Evolutionary conservation across 2,888 invertebrate genomes (phyloP).

Genomic region (Drosophila emarginata): DNA sequence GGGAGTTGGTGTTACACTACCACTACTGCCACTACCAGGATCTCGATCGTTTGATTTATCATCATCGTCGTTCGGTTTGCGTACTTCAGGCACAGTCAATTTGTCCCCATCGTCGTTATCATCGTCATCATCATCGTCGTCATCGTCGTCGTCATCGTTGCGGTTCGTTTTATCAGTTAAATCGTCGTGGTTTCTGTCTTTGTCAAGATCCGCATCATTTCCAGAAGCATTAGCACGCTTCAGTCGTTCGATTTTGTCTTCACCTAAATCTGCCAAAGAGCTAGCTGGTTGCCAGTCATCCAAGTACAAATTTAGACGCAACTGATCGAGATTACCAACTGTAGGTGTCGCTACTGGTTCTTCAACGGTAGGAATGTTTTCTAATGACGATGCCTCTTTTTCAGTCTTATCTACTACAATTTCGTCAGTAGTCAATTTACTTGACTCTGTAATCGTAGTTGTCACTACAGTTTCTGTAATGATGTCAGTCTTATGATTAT

Average conservation of each 20-base stretch:
- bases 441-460: slow-evolving; percentile 58
- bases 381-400: slow-evolving; percentile 59
- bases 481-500: slow-evolving; percentile 75
- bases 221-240: slow-evolving; percentile 46
- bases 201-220: slow-evolving; percentile 48
- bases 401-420: slow-evolving; percentile 75
- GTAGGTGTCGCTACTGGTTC: slow-evolving; percentile 28
- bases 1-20: slow-evolving; percentile 76
- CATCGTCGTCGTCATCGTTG: slow-evolving; percentile 84
- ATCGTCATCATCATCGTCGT: slow-evolving; percentile 84
- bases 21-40: slow-evolving; percentile 86
- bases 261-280: slow-evolving; percentile 48
- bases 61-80: slow-evolving; percentile 78
- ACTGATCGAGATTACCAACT: slow-evolving; percentile 49
- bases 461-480: slow-evolving; percentile 66
- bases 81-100: slow-evolving; percentile 77
- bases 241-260: slow-evolving; percentile 42
- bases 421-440: slow-evolving; percentile 51
- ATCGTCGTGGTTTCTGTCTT: slow-evolving; percentile 65
- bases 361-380: slow-evolving; percentile 63
- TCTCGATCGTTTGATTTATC: slow-evolving; percentile 86
- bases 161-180: slow-evolving; percentile 45
- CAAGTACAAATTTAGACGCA: slow-evolving; percentile 64
- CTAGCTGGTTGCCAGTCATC: slow-evolving; percentile 69
- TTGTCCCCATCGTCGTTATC: slow-evolving; percentile 81